Evolutionary conservation across 1,140 invertebrate species (phyloP), one percentile per base, ranked within the genome.

Genomic region (Diprion similis): DNA sequence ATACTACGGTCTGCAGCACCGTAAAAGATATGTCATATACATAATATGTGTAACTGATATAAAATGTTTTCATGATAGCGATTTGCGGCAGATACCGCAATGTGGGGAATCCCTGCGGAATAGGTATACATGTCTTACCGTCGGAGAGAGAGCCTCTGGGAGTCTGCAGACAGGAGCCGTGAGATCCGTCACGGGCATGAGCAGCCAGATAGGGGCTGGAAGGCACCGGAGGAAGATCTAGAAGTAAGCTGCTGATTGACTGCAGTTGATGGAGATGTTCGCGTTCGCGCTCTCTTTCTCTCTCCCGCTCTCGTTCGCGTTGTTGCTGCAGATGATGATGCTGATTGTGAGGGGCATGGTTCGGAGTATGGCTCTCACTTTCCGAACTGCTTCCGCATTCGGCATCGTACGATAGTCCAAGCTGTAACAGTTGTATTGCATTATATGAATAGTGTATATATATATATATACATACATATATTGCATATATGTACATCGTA

Each of bases 231-330:
- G 82, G 79, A 11, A 85, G 46, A 47, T 86, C 82, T 11, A 85
- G 67, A 65, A 84, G 73, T 19, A 86, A 67, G 73, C 79, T 85
- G 72, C 78, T 81, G 45, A 84, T 81, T 17, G 83, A 81, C 68
- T 83, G 83, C 46, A 84, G 70, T 71, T 84, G 81, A 67, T 82
- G 80, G 46, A 83, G 66, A 45, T 83, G 77, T 37, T 83, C 82
- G 15, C 78, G 71, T 73, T 70, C 68, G 17, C 67, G 72, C 18
- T 68, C 64, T 24, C 69, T 15, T 68, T n/a, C 13, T 24, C 24
- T 15, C n/a, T 68, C 67, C 24, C 67, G 15, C 11, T 68, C 15
- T 8, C 24, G 64, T 15, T 70, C 72, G 48, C 72, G 74, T 68
- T 74, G 73, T 48, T 72, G 67, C 71, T 74, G 67, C 45, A 69